phyloP scores from a whole-genome alignment of 2,113 vertebrate genomes.

The Gobiocypris rarus region DNA sequence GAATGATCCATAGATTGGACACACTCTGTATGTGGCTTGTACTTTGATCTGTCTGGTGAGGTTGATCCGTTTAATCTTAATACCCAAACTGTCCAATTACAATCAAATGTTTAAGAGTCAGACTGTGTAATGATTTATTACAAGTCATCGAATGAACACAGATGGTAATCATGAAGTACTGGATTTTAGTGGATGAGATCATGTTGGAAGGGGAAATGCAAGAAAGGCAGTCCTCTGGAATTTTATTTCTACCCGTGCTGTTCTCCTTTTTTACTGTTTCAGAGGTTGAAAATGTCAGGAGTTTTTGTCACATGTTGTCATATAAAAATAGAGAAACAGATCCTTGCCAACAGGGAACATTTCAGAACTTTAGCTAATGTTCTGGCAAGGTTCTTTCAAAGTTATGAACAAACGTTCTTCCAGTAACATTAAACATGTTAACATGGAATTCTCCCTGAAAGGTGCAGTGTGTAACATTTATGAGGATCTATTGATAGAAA shows the following conservation, averaged over 20 bases:
- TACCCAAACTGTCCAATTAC: too few species aligned
- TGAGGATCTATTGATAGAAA: too few species aligned
- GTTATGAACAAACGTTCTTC: too few species aligned
- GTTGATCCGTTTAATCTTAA: not conserved
- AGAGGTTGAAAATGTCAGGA: not conserved
- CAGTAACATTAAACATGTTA: too few species aligned
- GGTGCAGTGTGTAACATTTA: too few species aligned
- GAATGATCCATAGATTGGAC: not conserved
- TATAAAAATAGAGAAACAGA: not conserved
- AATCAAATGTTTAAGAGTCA: not conserved
- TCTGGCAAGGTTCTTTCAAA: too few species aligned
- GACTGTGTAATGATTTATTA: not conserved
- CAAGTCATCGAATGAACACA: not conserved
- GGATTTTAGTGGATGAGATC: not conserved
- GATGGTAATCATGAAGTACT: not conserved
- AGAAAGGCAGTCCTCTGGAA: not conserved
- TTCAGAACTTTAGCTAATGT: too few species aligned
- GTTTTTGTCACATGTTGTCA: not conserved
- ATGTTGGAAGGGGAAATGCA: not conserved
- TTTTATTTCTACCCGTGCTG: not conserved
- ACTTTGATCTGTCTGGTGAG: not conserved
- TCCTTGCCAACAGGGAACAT: too few species aligned
- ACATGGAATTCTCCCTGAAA: too few species aligned
- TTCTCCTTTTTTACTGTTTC: slow-evolving; percentile 9
- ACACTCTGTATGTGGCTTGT: not conserved